Conservation (phyloP, 2,797 vertebrate species). For the Phaenicophaeus curvirostris region DNA sequence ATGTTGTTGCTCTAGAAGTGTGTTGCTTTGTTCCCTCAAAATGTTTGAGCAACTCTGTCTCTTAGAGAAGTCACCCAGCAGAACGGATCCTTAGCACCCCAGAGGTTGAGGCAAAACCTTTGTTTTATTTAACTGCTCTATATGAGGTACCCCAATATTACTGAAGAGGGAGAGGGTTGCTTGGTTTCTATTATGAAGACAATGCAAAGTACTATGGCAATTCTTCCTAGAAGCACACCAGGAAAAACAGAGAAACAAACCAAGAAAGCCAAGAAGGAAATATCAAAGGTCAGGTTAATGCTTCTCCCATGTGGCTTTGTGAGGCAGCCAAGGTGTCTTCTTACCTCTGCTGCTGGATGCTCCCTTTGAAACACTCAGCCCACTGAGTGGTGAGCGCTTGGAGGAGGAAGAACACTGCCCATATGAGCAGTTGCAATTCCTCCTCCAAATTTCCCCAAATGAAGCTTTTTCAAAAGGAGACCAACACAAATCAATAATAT, state of each 20-base stretch:
- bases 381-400: no score
- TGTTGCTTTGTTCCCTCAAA: neutral
- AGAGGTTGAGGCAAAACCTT: neutral
- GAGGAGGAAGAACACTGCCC: no score
- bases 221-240: neutral
- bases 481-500: neutral
- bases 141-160: neutral
- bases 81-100: neutral
- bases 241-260: neutral
- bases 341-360: neutral
- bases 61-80: neutral
- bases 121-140: neutral
- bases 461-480: neutral
- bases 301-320: neutral
- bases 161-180: neutral
- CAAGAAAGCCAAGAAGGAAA: neutral
- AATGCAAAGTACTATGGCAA: accelerated
- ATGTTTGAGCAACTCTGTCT: neutral
- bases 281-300: neutral
- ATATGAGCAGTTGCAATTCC: neutral
- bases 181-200: neutral
- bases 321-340: neutral
- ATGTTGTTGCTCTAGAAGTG: neutral
- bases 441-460: neutral
- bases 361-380: neutral